Percentiles rank a stretch among this genome's conserved stretches.
Conservation (phyloP, 2,113 vertebrate genomes). For the Lota lota region DNA sequence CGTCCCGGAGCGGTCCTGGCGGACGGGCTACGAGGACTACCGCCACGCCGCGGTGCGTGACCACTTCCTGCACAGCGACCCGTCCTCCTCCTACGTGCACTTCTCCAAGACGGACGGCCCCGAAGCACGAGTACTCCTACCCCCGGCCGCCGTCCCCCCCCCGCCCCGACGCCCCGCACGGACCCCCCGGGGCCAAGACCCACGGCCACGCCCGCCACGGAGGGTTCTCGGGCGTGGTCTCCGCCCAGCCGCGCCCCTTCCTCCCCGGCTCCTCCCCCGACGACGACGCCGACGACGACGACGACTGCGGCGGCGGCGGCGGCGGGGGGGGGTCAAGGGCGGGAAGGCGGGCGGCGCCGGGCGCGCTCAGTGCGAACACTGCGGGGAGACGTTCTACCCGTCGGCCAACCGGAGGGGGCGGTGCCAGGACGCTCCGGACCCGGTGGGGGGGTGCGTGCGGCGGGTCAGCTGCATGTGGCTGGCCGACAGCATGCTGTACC, state of each 20-base stretch:
- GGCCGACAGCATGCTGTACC: constrained; percentile 97
- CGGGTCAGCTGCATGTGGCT: constrained; percentile 98
- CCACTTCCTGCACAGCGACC: constrained; percentile 81
- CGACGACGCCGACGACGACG: constrained; percentile 51
- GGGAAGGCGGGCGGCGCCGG: constrained; percentile 80
- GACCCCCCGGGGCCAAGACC: constrained; percentile 78
- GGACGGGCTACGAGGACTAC: constrained; percentile 95
- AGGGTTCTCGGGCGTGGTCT: constrained; percentile 73
- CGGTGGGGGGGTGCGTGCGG: constrained; percentile 85
- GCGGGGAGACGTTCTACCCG: constrained; percentile 89
- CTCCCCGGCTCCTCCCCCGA: constrained; percentile 66
- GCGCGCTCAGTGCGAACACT: constrained; percentile 89
- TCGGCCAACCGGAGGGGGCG: constrained; percentile 87
- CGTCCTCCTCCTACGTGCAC: constrained; percentile 87
- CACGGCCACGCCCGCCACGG: constrained; percentile 35
- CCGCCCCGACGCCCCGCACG: constrained; percentile 69
- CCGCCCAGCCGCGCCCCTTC: constrained; percentile 80
- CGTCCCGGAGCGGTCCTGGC: constrained; percentile 80
- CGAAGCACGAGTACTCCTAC: constrained; percentile 95
- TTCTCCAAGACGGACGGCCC: constrained; percentile 88
- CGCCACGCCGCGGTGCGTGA: constrained; percentile 87
- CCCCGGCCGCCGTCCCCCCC: constrained; percentile 79
- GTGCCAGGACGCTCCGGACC: constrained; percentile 94
- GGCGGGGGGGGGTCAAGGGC: constrained; percentile 60
- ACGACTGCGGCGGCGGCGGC: too few species aligned